These are phyloP conservation scores for Hyla sarda DNA, from an alignment of 2,113 vertebrate genomes.

Conservation along the genomic window DNA sequence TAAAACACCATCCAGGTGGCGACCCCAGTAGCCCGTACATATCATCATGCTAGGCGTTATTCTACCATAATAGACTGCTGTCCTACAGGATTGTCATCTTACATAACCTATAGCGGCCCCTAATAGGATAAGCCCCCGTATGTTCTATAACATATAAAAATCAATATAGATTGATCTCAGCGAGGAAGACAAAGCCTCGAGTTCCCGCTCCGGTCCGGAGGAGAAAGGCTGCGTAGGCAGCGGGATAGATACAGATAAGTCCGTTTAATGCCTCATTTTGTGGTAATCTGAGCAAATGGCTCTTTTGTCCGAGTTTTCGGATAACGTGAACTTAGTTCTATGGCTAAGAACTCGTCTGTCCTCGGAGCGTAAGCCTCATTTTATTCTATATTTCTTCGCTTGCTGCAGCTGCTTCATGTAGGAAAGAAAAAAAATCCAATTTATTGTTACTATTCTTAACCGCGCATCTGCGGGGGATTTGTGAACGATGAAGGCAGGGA, in stretches of 20 bases:
- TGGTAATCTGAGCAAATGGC: conserved; percentile 51
- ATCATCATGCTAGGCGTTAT: not conserved
- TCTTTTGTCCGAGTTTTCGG: conserved; percentile 36
- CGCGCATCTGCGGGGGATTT: conserved; percentile 47
- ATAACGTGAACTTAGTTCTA: conserved; percentile 12
- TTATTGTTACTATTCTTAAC: conserved; percentile 57
- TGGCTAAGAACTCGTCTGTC: not conserved
- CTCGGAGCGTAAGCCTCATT: conserved; percentile 2
- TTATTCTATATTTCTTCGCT: conserved; percentile 22
- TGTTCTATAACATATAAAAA: not conserved
- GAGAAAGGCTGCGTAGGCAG: not conserved
- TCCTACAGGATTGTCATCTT: not conserved
- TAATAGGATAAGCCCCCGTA: conserved; percentile 13
- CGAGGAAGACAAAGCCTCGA: conserved; percentile 19
- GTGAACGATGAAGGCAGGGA: conserved; percentile 30
- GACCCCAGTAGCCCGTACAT: too few relatives aligned
- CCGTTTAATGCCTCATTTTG: conserved; percentile 42
- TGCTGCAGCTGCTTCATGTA: conserved; percentile 20
- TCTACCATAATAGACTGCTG: not conserved
- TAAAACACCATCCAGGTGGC: too few relatives aligned
- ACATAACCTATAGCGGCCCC: not conserved
- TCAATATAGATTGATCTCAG: conserved; percentile 22
- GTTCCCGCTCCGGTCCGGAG: not conserved
- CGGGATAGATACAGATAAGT: not conserved
- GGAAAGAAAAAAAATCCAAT: conserved; percentile 42